Evolutionary conservation across 2,113 vertebrate genomes (phyloP), one percentile per base, ranked within the genome.

Genomic region (Pelusios castaneus): DNA sequence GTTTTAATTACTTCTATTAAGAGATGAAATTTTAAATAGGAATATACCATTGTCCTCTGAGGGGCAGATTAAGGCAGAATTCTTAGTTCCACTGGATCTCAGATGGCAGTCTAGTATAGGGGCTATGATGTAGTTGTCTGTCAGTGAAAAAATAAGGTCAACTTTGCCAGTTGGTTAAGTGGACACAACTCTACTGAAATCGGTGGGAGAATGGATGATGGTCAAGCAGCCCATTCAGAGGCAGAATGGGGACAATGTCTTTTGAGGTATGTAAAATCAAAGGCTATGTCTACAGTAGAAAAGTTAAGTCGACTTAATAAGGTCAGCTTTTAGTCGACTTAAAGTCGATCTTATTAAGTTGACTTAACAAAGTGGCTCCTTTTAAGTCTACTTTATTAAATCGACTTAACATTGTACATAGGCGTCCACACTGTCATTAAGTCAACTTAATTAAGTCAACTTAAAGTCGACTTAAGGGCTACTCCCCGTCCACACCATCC

Each of bases 1-100:
- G n/a, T 92, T 92, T 94, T 47, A 93, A 88, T 88, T 95, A 38
- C 49, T 94, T 92, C 91, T 95, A 49, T 87, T 67, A 85, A 70
- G 51, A 84, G 49, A 93, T 22, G 90, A 90, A 88, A 67, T 41
- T 25, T 38, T 54, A 21, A 43, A 47, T 76, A 75, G 79, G 83
- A 93, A 80, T 29, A 82, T 25, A 87, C 2, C 43, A 38, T 25
- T 88, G 77, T 91, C 47, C 76, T 52, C 47, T 67, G 56, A 75
- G 13, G 7, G 86, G 63, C 49, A 63, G 76, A 84, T 73, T 89
- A 34, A 89, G 67, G 47, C 90, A 73, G 45, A 22, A 92, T 41
- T 38, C 76, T 75, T 60, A 22, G 22, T 24, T 75, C 45, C 13
- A 49, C 79, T 47, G 34, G 43, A 31, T 82, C 19, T 91, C 77